Conservation (phyloP, 2,797 vertebrate species). For the Acanthiza pusilla region DNA sequence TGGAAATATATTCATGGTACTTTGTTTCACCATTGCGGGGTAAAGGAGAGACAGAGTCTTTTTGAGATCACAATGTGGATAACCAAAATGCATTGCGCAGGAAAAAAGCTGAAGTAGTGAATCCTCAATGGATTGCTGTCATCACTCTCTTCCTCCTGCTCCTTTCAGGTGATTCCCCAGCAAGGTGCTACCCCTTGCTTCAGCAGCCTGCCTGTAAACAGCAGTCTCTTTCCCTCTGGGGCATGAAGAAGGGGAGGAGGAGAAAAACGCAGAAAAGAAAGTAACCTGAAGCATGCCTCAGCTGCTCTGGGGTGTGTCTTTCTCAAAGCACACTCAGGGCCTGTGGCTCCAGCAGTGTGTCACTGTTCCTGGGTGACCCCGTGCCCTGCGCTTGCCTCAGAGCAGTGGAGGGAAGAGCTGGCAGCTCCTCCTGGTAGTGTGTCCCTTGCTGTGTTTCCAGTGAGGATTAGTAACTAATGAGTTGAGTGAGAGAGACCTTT, state of each 20-base stretch:
- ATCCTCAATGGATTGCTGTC: background rate
- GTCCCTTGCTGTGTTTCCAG: background rate
- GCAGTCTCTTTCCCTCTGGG: background rate
- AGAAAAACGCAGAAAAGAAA: background rate
- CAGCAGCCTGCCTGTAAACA: background rate
- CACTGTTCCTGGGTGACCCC: accelerated
- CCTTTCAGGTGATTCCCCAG: background rate
- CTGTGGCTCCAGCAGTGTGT: background rate
- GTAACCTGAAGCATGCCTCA: background rate
- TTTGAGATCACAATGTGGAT: accelerated
- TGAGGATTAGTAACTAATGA: conserved; percentile 36
- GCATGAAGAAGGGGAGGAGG: background rate
- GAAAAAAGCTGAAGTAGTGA: background rate
- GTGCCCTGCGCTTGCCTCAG: accelerated
- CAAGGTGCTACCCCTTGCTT: background rate
- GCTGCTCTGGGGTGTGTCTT: background rate
- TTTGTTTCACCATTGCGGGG: background rate
- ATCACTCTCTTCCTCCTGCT: background rate
- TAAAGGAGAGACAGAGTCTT: background rate
- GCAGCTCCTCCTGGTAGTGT: background rate
- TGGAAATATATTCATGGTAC: background rate
- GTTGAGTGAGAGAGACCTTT: conserved; percentile 29
- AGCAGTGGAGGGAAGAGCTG: background rate
- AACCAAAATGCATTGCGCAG: background rate
- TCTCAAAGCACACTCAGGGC: accelerated